Conservation (phyloP, 2,888 invertebrate species). For the Trichogramma evanescens region DNA sequence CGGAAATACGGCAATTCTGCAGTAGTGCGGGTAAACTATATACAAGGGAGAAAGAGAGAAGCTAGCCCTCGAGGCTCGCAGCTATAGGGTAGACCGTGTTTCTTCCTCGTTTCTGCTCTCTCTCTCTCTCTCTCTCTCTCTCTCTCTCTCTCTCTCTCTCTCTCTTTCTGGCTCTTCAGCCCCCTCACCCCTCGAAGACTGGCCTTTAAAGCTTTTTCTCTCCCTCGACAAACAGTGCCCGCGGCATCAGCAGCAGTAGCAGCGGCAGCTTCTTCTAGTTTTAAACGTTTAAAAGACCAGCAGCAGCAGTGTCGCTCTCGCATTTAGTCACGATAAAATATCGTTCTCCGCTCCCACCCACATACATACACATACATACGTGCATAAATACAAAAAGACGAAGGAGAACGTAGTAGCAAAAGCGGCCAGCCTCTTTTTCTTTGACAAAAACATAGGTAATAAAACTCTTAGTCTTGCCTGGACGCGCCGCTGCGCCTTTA, state of each 20-base stretch:
- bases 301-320: constrained; percentile 10
- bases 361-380: too few relatives aligned
- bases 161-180: constrained; percentile 15
- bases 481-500: constrained; percentile 3
- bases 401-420: constrained; percentile 28
- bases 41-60: too few relatives aligned
- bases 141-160: constrained; percentile 12
- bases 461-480: constrained; percentile 30
- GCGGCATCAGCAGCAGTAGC: not conserved
- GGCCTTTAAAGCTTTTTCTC: constrained; percentile 28
- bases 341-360: constrained; percentile 23
- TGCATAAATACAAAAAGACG: too few relatives aligned
- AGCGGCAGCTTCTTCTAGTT: constrained; percentile 6
- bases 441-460: constrained; percentile 40
- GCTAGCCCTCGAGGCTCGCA: not conserved
- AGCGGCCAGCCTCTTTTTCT: constrained; percentile 30
- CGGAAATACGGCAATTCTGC: constrained; percentile 41
- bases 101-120: constrained; percentile 11
- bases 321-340: constrained; percentile 32
- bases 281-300: constrained; percentile 25
- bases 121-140: constrained; percentile 14
- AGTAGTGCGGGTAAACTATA: constrained; percentile 32
- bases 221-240: constrained; percentile 20
- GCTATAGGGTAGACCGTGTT: not conserved
- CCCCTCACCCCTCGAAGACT: constrained; percentile 17